Conservation (phyloP, 2,113 vertebrate species). For the Marmota monax region DNA sequence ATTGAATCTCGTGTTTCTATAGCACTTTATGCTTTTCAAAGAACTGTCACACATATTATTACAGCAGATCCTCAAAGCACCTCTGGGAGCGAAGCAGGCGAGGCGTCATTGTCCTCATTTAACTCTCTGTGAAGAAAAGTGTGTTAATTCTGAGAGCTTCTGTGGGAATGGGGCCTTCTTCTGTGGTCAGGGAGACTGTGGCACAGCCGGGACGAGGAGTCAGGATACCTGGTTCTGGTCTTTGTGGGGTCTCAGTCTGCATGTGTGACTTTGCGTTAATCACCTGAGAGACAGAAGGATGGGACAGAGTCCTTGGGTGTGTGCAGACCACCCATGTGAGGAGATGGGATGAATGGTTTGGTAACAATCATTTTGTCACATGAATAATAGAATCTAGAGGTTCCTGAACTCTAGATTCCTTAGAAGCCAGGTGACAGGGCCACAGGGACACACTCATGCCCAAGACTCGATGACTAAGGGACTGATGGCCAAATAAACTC, state of each 20-base stretch:
- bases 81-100: conserved; percentile 21
- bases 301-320: not conserved
- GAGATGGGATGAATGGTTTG: not conserved
- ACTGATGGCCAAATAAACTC: not conserved
- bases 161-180: not conserved
- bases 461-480: not conserved
- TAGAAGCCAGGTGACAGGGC: not conserved
- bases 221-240: not conserved
- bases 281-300: not conserved
- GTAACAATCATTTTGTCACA: not conserved
- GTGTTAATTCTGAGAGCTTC: not conserved
- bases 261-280: not conserved
- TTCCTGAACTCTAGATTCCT: not conserved
- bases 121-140: conserved; percentile 6
- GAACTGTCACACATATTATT: not conserved
- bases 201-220: accelerated
- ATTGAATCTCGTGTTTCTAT: not conserved
- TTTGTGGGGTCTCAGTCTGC: not conserved
- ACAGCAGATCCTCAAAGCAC: not conserved
- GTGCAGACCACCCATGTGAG: not conserved
- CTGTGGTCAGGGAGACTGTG: not conserved
- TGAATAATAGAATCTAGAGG: not conserved
- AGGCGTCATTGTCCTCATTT: not conserved
- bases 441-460: not conserved
- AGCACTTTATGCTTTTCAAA: conserved; percentile 26